A percentile compares a stretch with the other conserved stretches of the same genome.
These are phyloP conservation scores for Protonemura montana DNA, from an alignment of 2,888 invertebrate species.

Conservation along the genomic window DNA sequence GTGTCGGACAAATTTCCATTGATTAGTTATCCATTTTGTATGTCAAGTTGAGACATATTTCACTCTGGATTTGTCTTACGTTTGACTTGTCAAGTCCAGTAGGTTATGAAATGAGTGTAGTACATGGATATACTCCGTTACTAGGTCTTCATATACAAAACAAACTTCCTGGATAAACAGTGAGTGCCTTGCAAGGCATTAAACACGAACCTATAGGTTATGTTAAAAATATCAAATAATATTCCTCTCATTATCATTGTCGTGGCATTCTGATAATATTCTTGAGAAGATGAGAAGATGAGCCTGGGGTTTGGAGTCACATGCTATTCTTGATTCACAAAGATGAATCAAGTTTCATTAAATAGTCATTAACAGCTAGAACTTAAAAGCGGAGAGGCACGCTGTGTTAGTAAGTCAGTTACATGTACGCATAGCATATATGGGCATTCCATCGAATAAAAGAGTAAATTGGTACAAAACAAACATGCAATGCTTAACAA, in stretches of 20 bases:
- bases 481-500: neutral
- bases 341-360: neutral
- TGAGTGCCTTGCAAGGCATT: neutral
- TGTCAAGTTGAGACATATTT: neutral
- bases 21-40: conserved; percentile 22
- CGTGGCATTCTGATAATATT: too few species aligned
- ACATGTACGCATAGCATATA: neutral
- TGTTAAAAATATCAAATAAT: neutral
- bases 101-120: neutral
- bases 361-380: neutral
- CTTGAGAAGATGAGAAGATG: too few species aligned
- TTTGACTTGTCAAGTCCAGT: neutral
- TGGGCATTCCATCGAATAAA: neutral
- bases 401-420: neutral
- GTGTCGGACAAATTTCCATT: conserved; percentile 48
- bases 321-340: neutral
- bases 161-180: neutral
- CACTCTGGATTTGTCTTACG: too few species aligned
- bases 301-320: neutral
- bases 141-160: neutral
- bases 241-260: neutral
- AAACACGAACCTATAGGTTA: neutral
- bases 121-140: neutral
- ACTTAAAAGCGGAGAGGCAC: neutral
- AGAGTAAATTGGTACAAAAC: neutral